Percentiles rank a stretch among this genome's conserved stretches.
Evolutionary conservation across 2,113 vertebrate species (phyloP).

Genomic region (Eurypyga helias): DNA sequence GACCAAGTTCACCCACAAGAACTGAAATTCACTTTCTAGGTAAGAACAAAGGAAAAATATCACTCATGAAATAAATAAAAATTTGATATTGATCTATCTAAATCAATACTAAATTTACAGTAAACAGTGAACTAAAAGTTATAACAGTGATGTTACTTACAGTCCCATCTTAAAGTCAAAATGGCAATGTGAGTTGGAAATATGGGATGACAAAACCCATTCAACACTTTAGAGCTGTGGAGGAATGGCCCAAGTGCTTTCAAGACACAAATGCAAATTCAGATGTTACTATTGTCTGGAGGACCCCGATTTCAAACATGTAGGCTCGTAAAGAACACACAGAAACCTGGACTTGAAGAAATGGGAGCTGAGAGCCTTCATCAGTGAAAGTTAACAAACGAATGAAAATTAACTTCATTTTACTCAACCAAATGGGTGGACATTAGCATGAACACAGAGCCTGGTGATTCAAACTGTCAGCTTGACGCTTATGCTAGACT

Average conservation of each 20-base stretch:
- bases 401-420: background rate
- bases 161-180: background rate
- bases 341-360: background rate
- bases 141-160: background rate
- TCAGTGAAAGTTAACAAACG: background rate
- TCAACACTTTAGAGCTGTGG: background rate
- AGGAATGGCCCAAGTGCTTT: background rate
- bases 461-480: background rate
- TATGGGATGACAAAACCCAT: background rate
- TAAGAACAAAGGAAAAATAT: background rate
- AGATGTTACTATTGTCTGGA: background rate
- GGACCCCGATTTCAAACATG: background rate
- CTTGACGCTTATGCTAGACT: background rate
- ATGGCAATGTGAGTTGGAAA: background rate
- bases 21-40: background rate
- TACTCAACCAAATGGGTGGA: background rate
- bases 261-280: background rate
- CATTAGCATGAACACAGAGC: background rate
- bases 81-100: background rate
- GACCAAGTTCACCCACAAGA: background rate
- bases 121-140: background rate
- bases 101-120: background rate
- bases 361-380: background rate
- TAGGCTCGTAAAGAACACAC: background rate
- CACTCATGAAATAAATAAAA: background rate